phyloP scores from a whole-genome alignment of 2,113 vertebrate genomes.

The Acinonyx jubatus region DNA sequence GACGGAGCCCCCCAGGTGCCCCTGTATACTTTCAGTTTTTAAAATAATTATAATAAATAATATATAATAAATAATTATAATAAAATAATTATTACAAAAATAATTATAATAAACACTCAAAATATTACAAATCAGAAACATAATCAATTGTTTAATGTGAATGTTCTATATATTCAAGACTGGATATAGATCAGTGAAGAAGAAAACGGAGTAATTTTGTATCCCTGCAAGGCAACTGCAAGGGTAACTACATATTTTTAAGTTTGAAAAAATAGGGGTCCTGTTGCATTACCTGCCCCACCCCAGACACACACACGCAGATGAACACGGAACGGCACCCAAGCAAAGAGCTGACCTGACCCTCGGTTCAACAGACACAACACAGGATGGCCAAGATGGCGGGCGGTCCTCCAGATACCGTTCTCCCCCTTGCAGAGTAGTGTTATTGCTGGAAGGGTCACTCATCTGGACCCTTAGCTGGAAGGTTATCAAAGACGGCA shows the following conservation, averaged over 20 bases:
- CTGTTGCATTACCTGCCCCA: neutral
- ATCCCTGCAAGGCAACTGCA: neutral
- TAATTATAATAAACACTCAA: neutral
- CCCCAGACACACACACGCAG: neutral
- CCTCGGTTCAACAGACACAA: neutral
- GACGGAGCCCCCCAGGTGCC: too few species aligned
- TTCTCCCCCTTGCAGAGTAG: neutral
- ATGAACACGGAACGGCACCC: neutral
- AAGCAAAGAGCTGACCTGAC: neutral
- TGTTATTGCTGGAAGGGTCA: neutral
- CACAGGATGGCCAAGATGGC: neutral
- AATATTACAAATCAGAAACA: neutral
- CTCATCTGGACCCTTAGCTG: too few species aligned
- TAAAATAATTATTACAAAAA: neutral
- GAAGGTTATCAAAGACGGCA: too few species aligned
- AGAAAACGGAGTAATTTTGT: neutral
- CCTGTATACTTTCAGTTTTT: neutral
- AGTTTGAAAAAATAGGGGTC: neutral
- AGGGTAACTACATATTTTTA: neutral
- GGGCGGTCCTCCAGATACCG: rapidly evolving
- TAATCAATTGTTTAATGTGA: neutral
- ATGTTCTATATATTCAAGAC: neutral
- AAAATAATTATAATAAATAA: neutral
- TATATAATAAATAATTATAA: neutral
- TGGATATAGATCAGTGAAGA: neutral